A percentile compares a stretch with the other conserved stretches of the same genome.
Evolutionary conservation across 2,797 vertebrate genomes (phyloP).

Genomic region (Alca torda): DNA sequence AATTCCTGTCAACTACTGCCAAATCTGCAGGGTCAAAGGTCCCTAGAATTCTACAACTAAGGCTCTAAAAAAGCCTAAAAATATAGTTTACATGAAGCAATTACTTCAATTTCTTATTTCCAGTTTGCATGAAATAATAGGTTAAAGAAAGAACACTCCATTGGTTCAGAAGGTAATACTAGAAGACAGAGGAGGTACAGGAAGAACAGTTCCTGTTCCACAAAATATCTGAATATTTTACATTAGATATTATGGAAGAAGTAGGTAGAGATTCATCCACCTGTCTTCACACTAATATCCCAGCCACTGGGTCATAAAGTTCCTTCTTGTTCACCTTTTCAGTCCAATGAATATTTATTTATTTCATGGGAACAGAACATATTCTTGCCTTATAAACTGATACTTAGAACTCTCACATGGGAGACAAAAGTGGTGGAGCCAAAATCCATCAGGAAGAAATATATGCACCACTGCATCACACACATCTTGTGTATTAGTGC

Average conservation of each 20-base stretch:
- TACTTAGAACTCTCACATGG: background rate
- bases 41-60: background rate
- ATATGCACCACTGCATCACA: background rate
- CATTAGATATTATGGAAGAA: background rate
- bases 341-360: background rate
- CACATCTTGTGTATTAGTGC: background rate
- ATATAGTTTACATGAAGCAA: background rate
- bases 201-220: background rate
- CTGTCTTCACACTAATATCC: background rate
- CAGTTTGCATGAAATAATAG: background rate
- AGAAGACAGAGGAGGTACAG: background rate
- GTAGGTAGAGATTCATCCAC: background rate
- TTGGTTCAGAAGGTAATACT: background rate
- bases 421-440: background rate
- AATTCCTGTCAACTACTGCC: background rate
- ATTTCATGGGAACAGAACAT: background rate
- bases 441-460: background rate
- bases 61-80: background rate
- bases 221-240: background rate
- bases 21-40: background rate
- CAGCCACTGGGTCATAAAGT: background rate
- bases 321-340: constrained; percentile 18
- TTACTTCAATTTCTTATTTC: background rate
- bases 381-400: background rate
- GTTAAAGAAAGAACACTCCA: background rate